Evolutionary conservation across 2,113 vertebrate species (phyloP), one percentile per base, ranked within the genome.

Genomic region (Heteronetta atricapilla): DNA sequence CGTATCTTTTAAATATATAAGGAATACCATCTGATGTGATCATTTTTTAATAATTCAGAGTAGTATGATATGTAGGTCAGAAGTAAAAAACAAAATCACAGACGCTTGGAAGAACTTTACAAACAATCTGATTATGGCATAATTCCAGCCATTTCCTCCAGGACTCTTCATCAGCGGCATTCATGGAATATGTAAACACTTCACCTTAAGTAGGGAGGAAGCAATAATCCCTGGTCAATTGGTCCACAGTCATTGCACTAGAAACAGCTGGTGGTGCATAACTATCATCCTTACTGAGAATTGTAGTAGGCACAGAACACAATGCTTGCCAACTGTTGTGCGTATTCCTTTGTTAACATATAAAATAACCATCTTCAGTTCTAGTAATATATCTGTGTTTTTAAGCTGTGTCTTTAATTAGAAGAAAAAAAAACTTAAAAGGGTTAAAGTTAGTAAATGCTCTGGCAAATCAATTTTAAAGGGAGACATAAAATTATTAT

Each of bases 201-300:
- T 95, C 59, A 94, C 53, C 76, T 93, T 88, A 89, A 97, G 77
- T 16, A 87, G 93, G 56, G 44, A 94, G 72, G 95, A 96, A 95
- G 86, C 11, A 92, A 91, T 75, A 84, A 85, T 91, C 83, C 74
- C 85, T 96, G 86, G 88, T 94, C 90, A 95, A 93, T 92, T 95
- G 90, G 93, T 82, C 93, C 82, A 93, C 75, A 94, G 13, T 92
- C 76, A 82, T 13, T 93, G 81, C 38, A 34, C 89, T 89, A 50
- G 48, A 89, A 97, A 96, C 95, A 97, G 95, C 95, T 97, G 96
- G 87, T 36, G 59, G n/a, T 94, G 69, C 96, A 91, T 93, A 94
- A 85, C 78, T 92, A 63, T 53, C 42, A 76, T 77, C 63, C 59
- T 89, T n/a, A 10, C 28, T 87, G 88, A 95, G 93, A 94, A 94